Evolutionary conservation across 2,113 vertebrate species (phyloP).

Genomic region (Saccopteryx bilineata): DNA sequence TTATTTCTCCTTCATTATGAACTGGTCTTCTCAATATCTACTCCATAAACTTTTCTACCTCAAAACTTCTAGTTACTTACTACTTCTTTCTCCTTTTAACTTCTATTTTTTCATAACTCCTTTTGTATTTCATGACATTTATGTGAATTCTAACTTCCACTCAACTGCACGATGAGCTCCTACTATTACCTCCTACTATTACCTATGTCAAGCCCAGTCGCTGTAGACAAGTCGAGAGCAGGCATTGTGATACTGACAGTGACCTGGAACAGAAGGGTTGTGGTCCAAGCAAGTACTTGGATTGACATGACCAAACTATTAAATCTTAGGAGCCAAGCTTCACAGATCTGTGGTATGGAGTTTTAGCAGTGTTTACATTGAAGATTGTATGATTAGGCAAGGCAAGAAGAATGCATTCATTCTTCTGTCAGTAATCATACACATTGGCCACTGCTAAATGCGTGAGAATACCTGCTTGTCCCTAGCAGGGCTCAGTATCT

Average conservation of each 20-base stretch:
- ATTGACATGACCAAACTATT: not conserved
- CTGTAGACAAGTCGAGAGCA: not conserved
- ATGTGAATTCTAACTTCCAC: not conserved
- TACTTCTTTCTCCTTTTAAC: not conserved
- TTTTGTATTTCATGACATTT: not conserved
- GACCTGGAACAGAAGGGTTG: not conserved
- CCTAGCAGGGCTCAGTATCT: not conserved
- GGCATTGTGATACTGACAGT: not conserved
- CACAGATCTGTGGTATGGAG: not conserved
- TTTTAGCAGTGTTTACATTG: not conserved
- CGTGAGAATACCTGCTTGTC: not conserved
- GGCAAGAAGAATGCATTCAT: not conserved
- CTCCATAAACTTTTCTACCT: not conserved
- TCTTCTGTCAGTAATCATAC: not conserved
- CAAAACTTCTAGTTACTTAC: not conserved
- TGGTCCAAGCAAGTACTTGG: not conserved
- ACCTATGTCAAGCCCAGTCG: not conserved
- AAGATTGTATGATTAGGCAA: not conserved
- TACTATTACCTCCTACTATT: not conserved
- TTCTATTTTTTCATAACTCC: not conserved
- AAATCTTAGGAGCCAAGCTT: not conserved
- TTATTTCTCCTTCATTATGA: not conserved
- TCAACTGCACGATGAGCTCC: not conserved
- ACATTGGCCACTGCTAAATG: not conserved
- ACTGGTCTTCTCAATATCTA: not conserved